Base-by-base conservation (phyloP, 1,140 invertebrate species). In the Drosophila pachea region DNA sequence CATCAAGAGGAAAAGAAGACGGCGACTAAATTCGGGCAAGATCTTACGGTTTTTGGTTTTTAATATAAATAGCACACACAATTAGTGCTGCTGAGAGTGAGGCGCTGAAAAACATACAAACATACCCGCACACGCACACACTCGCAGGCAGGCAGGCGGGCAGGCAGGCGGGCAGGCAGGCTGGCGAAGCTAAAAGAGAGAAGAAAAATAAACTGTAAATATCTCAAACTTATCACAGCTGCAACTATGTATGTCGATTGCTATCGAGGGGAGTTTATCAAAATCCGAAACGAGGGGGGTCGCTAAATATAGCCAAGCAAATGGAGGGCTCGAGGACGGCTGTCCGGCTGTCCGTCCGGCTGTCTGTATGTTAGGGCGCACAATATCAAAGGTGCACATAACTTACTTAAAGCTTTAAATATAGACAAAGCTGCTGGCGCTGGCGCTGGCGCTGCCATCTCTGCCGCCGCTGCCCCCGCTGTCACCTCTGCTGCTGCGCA, bases 41-140 rank as follows among this genome's bases (percentile, higher is more conserved):
- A 79, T 79, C 77, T 68, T 77, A 77, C 50, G 74, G 68, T 68
- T 81, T 64, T 79, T 56, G 59, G 42, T 68, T 65, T 74, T 55
- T 75, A 65, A 72, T 69, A 82, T 68, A 82, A 83, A 83, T 83
- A 83, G 75, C 77, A 61, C 77, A 83, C 48, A 66, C 78, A 82
- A 82, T 82, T 82, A 82, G 77, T 70, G 73, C 77, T 61, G 73
- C 69, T 76, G 77, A 69, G 60, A 69, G 72, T 65, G 56, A 49
- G 31, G 50, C 49, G 43, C 36, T 59, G 63, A 59, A 40, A 50
- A 50, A 42, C 8, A 32, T n/a, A 53, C 6, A 45, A 2, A 36
- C 7, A 49, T 7, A 49, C 33, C 33, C 53, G 42, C n/a, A 38
- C 7, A 31, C 33, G 40, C n/a, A 49, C 0, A 33, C 9, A n/a